Evolutionary conservation across 2,797 vertebrate genomes (phyloP), one percentile per base, ranked within the genome.

Genomic region (Microchirus variegatus): DNA sequence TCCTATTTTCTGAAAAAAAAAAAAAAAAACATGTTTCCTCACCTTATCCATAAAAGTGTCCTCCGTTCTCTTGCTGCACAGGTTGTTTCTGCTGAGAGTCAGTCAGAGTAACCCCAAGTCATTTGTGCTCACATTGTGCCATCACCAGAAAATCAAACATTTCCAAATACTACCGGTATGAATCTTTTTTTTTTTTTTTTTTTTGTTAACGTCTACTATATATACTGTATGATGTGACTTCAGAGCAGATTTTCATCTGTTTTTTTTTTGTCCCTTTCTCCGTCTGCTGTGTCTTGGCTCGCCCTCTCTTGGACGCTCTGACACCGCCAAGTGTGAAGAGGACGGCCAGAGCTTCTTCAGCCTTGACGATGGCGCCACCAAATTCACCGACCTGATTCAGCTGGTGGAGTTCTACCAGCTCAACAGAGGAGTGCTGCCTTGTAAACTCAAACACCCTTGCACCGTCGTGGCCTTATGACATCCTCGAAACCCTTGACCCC

Each of bases 321-420:
- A 19, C 14, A 0, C 36, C 74, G 10, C 46, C 65, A 99, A 99
- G 97, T 96, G 95, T 75, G 98, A 98, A 94, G 98, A 98, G 66
- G 97, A 98, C 1, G 95, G 97, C 70, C 96, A 98, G 87, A 86
- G 93, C 60, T 98, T 97, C 94, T 97, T 98, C 90, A 99, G 95
- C 89, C 95, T 99, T 83, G 98, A 99, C 49, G 98, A 99, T 16
- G 95, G 97, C 75, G 94, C 95, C 92, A 99, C 97, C 91, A 98
- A 96, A 93, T 99, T 99, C 92, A 97, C 95, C 2, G 97, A 99
- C 92, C 92, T 99, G 91, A 98, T 98, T 82, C 97, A 99, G 83
- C 94, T 99, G 89, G 98, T 99, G 78, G 98, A 99, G 90, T 99
- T 99, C 87, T 99, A 99, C 93, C 98, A 99, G 93, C 95, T 99